A percentile compares a stretch with the other conserved stretches of the same genome.
Evolutionary conservation across 2,888 invertebrate species (phyloP).

Genomic region (Mimumesa dahlbomi): DNA sequence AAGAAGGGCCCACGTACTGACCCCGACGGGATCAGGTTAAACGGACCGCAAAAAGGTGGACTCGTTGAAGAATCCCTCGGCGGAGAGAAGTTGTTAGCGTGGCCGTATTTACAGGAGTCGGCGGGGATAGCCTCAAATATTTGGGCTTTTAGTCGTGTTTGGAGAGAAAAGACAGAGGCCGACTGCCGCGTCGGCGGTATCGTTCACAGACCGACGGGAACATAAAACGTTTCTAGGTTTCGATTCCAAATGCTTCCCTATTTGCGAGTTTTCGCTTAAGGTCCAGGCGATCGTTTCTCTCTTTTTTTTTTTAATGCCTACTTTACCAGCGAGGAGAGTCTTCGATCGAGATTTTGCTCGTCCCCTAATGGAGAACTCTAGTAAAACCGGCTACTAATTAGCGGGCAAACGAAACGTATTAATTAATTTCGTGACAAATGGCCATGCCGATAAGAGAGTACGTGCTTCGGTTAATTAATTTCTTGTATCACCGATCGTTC

Average conservation of each 20-base stretch:
- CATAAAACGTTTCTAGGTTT: constrained; percentile 61
- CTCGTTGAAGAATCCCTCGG: constrained; percentile 10
- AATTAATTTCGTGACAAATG: constrained; percentile 52
- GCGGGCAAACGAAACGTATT: constrained; percentile 24
- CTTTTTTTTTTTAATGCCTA: no score
- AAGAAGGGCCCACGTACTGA: neutral
- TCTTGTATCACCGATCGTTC: constrained; percentile 40
- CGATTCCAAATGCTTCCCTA: constrained; percentile 9
- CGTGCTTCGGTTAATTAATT: constrained; percentile 49
- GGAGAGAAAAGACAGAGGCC: constrained; percentile 64
- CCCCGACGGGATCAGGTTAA: neutral
- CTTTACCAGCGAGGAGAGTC: constrained; percentile 3
- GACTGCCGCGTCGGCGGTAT: constrained; percentile 49
- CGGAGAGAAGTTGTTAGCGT: constrained; percentile 32
- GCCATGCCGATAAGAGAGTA: constrained; percentile 29
- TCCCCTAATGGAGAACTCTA: constrained; percentile 17
- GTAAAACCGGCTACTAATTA: constrained; percentile 37
- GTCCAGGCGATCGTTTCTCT: constrained; percentile 14
- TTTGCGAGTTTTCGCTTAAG: constrained; percentile 29
- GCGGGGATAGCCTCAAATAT: constrained; percentile 74
- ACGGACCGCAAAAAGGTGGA: constrained; percentile 25
- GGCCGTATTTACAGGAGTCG: constrained; percentile 70
- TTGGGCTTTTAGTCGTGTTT: constrained; percentile 77
- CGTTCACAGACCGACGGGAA: constrained; percentile 53
- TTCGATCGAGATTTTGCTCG: constrained; percentile 13